Evolutionary conservation across 2,888 invertebrate genomes (phyloP).

Genomic region (Drosophila diplacantha): DNA sequence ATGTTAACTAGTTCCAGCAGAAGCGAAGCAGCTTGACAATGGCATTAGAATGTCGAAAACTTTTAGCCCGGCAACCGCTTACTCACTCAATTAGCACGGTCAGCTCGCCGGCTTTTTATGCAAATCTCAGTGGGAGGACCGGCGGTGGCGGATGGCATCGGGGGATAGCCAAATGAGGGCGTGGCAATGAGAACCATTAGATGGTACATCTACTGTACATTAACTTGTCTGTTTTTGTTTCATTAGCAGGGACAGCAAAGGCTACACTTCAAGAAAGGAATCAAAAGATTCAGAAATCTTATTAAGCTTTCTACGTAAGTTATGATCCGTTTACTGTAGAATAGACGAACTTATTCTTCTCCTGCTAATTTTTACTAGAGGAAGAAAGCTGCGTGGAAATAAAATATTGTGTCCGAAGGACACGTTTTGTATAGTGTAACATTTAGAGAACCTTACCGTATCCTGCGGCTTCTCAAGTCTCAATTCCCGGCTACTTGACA

Average conservation of each 20-base stretch:
- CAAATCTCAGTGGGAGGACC: slow-evolving; percentile 55
- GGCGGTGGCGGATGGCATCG: not conserved
- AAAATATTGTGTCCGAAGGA: too few relatives aligned
- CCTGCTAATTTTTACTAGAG: too few relatives aligned
- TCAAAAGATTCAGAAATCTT: too few relatives aligned
- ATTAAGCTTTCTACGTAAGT: too few relatives aligned
- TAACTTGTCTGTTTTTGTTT: slow-evolving; percentile 73
- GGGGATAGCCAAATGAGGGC: slow-evolving; percentile 6
- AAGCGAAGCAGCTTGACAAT: slow-evolving; percentile 63
- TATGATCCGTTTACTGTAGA: too few relatives aligned
- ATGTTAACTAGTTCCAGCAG: slow-evolving; percentile 65
- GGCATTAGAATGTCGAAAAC: slow-evolving; percentile 71
- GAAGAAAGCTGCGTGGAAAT: too few relatives aligned
- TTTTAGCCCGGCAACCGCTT: slow-evolving; percentile 55
- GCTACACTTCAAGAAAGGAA: not conserved
- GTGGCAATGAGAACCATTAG: slow-evolving; percentile 55
- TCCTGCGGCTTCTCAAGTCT: slow-evolving; percentile 60
- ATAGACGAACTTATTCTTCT: too few relatives aligned
- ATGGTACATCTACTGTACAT: slow-evolving; percentile 71
- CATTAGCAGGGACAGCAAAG: slow-evolving; percentile 57
- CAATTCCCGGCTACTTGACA: slow-evolving; percentile 59
- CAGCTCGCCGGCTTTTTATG: slow-evolving; percentile 59
- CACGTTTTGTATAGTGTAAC: slow-evolving; percentile 4
- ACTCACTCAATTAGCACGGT: slow-evolving; percentile 69
- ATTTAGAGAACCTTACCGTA: slow-evolving; percentile 19